phyloP scores from a whole-genome alignment of 92 coral and sea anemone genomes.

The Nematostella vectensis region DNA sequence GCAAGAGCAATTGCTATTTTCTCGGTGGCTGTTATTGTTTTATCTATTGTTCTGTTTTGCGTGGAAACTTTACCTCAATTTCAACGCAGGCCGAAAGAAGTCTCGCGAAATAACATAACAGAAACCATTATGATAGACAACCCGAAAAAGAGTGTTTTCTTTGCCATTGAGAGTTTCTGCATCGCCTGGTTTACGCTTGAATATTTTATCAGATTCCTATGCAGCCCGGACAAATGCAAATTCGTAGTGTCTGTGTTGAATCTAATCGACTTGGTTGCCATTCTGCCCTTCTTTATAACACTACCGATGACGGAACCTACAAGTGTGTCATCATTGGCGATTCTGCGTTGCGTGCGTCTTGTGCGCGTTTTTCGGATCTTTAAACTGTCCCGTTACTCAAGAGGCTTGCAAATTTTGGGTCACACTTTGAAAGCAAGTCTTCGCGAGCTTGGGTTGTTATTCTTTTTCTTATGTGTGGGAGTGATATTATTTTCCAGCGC shows the following conservation, averaged over 20 bases:
- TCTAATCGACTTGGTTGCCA: conserved; percentile 83
- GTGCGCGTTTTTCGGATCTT: conserved; percentile 94
- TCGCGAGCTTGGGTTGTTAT: conserved; percentile 78
- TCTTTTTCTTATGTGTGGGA: conserved; percentile 94
- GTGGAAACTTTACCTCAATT: conserved; percentile 93
- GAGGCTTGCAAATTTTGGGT: conserved; percentile 94
- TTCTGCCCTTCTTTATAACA: conserved; percentile 81
- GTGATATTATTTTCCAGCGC: conserved; percentile 91
- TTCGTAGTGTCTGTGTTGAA: conserved; percentile 80
- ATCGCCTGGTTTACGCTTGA: conserved; percentile 92
- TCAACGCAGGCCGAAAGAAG: conserved; percentile 28
- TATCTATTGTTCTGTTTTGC: conserved; percentile 88
- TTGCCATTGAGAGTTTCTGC: conserved; percentile 74
- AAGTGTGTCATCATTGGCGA: conserved; percentile 82
- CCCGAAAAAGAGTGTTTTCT: conserved; percentile 44
- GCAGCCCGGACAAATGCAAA: conserved; percentile 86
- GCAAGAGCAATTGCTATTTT: conserved; percentile 83
- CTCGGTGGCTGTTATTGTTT: conserved; percentile 61
- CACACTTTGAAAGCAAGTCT: conserved; percentile 96
- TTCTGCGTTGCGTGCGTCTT: conserved; percentile 77
- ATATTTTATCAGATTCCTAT: conserved; percentile 62
- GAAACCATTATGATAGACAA: conserved; percentile 3
- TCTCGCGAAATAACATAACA: conserved; percentile 4
- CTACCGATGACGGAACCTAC: conserved; percentile 68
- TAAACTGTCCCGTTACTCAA: conserved; percentile 92